Evolutionary conservation across 1,140 invertebrate genomes (phyloP).

Genomic region (Leptopilina clavipes): DNA sequence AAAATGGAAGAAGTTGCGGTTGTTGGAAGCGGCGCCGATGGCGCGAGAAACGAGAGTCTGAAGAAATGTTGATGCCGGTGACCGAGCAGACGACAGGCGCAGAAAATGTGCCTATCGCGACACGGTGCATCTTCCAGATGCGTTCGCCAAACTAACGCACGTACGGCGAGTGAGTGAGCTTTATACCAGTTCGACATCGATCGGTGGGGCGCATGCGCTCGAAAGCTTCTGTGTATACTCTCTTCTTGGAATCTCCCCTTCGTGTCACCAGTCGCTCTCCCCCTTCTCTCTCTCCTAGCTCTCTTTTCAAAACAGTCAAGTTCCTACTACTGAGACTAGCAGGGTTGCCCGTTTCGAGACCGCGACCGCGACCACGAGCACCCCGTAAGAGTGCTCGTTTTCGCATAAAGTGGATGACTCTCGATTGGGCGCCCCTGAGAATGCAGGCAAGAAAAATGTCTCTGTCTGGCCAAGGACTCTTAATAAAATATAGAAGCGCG

Average conservation of each 20-base stretch:
- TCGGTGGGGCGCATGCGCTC: slow-evolving; percentile 71
- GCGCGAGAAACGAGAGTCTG: slow-evolving; percentile 1
- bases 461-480: slow-evolving; percentile 1
- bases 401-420: slow-evolving; percentile 35
- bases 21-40: slow-evolving; percentile 32
- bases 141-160: slow-evolving; percentile 69
- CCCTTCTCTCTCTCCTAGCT: background rate
- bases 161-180: slow-evolving; percentile 67
- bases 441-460: slow-evolving; percentile 33
- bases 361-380: slow-evolving; percentile 38
- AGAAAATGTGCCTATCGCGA: slow-evolving; percentile 46
- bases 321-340: slow-evolving; percentile 31
- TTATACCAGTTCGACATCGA: slow-evolving; percentile 72
- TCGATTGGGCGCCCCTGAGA: slow-evolving; percentile 42
- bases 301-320: background rate
- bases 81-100: slow-evolving; percentile 28
- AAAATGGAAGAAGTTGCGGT: slow-evolving; percentile 35
- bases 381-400: background rate
- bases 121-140: slow-evolving; percentile 64
- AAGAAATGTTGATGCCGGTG: slow-evolving; percentile 10
- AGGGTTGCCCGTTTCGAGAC: slow-evolving; percentile 45
- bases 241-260: slow-evolving; percentile 49
- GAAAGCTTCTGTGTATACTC: no score
- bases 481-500: slow-evolving; percentile 10
- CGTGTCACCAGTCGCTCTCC: slow-evolving; percentile 43